Conservation (phyloP, 1,140 invertebrate genomes). For the Lasioglossum baleicum region DNA sequence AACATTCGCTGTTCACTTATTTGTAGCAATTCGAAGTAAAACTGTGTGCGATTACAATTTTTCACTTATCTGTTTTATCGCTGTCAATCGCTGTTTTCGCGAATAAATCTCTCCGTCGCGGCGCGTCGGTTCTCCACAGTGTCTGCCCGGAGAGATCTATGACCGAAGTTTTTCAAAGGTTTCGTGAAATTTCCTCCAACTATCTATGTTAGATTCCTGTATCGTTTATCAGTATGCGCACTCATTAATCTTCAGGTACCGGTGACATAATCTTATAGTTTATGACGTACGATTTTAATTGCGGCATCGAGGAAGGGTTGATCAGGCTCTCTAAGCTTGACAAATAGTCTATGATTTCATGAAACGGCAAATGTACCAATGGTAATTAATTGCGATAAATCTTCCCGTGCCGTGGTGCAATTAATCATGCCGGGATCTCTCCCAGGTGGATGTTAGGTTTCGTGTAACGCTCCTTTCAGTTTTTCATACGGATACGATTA, state of each 20-base stretch:
- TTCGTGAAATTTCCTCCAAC: slow-evolving; percentile 25
- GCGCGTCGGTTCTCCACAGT: slow-evolving; percentile 12
- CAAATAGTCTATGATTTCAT: slow-evolving; percentile 33
- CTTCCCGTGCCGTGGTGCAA: background rate
- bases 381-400: slow-evolving; percentile 36
- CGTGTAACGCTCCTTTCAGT: background rate
- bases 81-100: background rate
- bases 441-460: background rate
- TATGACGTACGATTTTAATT: slow-evolving; percentile 28
- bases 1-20: too few relatives aligned
- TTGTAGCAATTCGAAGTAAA: too few relatives aligned
- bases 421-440: slow-evolving; percentile 27
- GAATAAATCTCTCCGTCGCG: slow-evolving; percentile 5
- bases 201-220: background rate
- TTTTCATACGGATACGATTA: background rate
- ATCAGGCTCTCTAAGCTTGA: slow-evolving; percentile 28
- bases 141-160: background rate
- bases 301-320: background rate
- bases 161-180: background rate
- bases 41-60: too few relatives aligned
- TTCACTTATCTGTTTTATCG: too few relatives aligned
- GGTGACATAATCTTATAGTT: slow-evolving; percentile 31
- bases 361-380: background rate
- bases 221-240: slow-evolving; percentile 20
- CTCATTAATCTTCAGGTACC: slow-evolving; percentile 25